phyloP scores from a whole-genome alignment of 2,797 vertebrate species.

The Sebastes matsubarae region DNA sequence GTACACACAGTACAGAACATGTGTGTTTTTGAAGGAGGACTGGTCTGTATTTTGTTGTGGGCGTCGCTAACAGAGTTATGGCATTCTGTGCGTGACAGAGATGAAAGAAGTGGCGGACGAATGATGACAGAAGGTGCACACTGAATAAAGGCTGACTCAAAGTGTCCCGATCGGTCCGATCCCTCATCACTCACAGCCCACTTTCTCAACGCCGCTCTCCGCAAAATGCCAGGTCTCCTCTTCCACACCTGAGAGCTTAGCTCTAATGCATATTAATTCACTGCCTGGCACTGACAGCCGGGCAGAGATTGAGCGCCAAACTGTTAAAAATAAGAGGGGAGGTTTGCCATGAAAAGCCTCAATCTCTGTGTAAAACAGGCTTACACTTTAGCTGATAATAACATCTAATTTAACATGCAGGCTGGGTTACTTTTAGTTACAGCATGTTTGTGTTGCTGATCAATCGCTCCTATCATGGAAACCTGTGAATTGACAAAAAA shows the following conservation, averaged over 20 bases:
- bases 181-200: slow-evolving; percentile 74
- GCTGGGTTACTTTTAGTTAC: neutral
- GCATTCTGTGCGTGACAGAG: slow-evolving; percentile 53
- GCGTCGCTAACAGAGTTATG: slow-evolving; percentile 31
- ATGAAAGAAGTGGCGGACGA: slow-evolving; percentile 46
- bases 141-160: slow-evolving; percentile 68
- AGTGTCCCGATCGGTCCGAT: slow-evolving; percentile 62
- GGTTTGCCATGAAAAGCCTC: slow-evolving; percentile 10
- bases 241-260: slow-evolving; percentile 59
- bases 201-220: slow-evolving; percentile 39
- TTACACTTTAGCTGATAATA: slow-evolving; percentile 16
- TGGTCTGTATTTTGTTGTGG: slow-evolving; percentile 42
- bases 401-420: neutral
- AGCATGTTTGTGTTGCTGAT: slow-evolving; percentile 10
- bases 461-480: neutral
- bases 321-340: slow-evolving; percentile 14
- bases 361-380: slow-evolving; percentile 41
- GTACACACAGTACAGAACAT: neutral
- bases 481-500: neutral
- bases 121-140: slow-evolving; percentile 55
- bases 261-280: slow-evolving; percentile 70
- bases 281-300: slow-evolving; percentile 21
- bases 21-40: neutral
- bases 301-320: slow-evolving; percentile 17
- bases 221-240: slow-evolving; percentile 44